phyloP scores from a whole-genome alignment of 2,797 vertebrate species.

The Semaprochilodus insignis region DNA sequence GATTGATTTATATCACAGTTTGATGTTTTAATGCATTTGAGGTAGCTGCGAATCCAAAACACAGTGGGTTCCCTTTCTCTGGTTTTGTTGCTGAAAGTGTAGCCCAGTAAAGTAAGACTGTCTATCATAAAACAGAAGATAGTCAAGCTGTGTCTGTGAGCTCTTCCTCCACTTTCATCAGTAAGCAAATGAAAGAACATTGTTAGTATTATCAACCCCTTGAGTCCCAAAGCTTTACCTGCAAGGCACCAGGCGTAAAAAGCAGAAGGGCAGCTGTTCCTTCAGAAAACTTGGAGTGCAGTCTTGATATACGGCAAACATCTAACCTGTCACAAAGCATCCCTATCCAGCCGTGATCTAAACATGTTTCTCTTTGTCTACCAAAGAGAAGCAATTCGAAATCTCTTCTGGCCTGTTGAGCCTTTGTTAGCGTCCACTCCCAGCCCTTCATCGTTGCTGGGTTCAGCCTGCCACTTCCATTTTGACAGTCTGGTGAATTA shows the following conservation, averaged over 20 bases:
- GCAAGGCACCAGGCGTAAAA: too few species aligned
- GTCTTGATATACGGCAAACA: background rate
- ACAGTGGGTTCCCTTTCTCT: background rate
- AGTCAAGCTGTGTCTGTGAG: background rate
- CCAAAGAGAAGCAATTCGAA: background rate
- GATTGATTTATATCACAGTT: background rate
- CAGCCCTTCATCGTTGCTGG: background rate
- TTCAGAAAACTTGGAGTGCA: background rate
- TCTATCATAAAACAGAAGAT: background rate
- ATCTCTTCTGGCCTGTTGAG: background rate
- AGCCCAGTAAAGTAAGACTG: background rate
- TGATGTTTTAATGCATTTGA: constrained; percentile 5
- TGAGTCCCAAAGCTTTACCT: too few species aligned
- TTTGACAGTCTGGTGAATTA: constrained; percentile 50
- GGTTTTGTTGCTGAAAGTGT: background rate
- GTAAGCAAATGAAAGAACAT: background rate
- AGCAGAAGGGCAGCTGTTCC: too few species aligned
- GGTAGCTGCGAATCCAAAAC: background rate
- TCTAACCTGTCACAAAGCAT: background rate
- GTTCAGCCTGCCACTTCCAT: constrained; percentile 15
- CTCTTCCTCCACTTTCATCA: background rate
- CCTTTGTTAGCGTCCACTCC: background rate
- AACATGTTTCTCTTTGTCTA: background rate
- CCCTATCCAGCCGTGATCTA: background rate
- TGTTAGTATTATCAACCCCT: background rate